phyloP scores from a whole-genome alignment of 2,113 vertebrate species.

The Larimichthys polyactis region DNA sequence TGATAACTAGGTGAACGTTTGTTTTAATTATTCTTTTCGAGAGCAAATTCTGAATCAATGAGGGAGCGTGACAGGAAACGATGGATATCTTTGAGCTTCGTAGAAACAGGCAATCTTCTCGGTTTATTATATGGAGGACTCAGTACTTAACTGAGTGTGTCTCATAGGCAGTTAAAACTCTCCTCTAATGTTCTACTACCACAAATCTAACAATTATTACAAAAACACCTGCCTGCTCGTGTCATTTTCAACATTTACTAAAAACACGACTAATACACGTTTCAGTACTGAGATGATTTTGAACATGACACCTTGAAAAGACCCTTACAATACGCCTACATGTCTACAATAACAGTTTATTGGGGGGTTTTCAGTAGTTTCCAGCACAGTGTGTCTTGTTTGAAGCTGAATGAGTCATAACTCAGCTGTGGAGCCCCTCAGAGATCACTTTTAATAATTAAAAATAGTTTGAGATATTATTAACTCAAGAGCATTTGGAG shows the following conservation, averaged over 20 bases:
- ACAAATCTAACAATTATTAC: neutral
- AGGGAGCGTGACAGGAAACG: neutral
- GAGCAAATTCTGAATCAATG: neutral
- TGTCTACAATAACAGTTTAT: neutral
- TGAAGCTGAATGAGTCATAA: constrained; percentile 55
- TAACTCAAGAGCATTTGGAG: neutral
- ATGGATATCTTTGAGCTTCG: neutral
- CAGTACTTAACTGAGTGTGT: too few species aligned
- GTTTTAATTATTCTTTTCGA: neutral
- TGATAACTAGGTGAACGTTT: neutral
- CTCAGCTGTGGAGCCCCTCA: neutral
- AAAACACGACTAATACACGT: neutral
- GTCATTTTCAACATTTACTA: neutral
- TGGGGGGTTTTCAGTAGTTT: constrained; percentile 51
- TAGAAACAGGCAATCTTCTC: too few species aligned
- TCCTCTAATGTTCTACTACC: neutral
- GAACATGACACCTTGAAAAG: neutral
- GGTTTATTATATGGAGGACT: too few species aligned
- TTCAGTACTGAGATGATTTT: constrained; percentile 31
- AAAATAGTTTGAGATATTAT: neutral
- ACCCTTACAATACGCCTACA: constrained; percentile 36
- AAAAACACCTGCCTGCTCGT: neutral
- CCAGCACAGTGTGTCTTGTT: neutral
- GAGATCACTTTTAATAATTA: neutral
- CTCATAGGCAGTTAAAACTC: too few species aligned